phyloP scores from a whole-genome alignment of 2,888 invertebrate genomes.

The Volucella inflata region DNA sequence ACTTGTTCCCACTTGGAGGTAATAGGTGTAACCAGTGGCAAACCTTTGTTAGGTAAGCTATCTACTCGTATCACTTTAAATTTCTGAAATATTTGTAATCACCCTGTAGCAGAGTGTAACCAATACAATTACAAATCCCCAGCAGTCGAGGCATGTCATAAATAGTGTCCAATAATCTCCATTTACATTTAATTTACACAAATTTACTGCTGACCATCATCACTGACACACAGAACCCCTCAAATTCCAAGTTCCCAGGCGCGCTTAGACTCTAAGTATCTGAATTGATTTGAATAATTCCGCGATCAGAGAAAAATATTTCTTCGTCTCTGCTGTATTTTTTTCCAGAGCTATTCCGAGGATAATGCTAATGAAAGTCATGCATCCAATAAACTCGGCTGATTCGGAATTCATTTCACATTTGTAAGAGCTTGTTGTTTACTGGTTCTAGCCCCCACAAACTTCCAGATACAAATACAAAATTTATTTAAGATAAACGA shows the following conservation, averaged over 20 bases:
- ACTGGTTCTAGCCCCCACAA: neutral
- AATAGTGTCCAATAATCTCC: constrained; percentile 5
- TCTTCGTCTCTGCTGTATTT: no score
- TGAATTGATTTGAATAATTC: constrained; percentile 47
- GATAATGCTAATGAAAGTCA: constrained; percentile 51
- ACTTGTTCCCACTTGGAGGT: no score
- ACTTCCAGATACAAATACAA: no score
- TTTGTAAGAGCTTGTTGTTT: constrained; percentile 9
- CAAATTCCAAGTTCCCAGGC: constrained; percentile 7
- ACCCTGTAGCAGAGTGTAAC: no score
- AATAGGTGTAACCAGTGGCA: no score
- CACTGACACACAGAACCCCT: neutral
- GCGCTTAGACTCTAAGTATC: neutral
- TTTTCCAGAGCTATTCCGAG: constrained; percentile 28
- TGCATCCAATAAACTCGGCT: constrained; percentile 26
- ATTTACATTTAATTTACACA: constrained; percentile 10
- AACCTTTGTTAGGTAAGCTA: no score
- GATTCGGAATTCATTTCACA: constrained; percentile 30
- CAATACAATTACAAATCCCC: neutral
- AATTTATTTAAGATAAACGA: no score
- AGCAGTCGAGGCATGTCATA: neutral
- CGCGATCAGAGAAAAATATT: constrained; percentile 2
- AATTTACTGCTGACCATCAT: neutral
- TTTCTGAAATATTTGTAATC: no score
- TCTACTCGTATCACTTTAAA: no score